Conservation (phyloP, 1,140 invertebrate species). For the Trichonephila clavipes region DNA sequence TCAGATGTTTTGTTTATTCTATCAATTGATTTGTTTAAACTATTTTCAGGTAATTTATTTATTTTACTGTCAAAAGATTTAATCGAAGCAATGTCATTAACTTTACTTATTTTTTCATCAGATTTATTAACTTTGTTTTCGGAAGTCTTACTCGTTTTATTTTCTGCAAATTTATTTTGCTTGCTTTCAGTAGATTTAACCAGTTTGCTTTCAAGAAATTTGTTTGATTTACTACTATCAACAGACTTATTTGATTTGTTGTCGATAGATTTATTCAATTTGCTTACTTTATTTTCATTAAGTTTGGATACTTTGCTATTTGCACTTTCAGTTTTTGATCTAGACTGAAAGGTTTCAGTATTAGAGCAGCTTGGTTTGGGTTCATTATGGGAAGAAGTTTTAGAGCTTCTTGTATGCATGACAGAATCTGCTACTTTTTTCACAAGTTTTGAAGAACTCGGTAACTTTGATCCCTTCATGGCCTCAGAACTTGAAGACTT, state of each 20-base stretch:
- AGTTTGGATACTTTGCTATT: not conserved
- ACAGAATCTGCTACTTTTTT: slow-evolving; percentile 30
- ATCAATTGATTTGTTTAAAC: not conserved
- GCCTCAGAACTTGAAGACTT: slow-evolving; percentile 22
- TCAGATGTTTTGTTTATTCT: not conserved
- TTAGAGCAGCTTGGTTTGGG: slow-evolving; percentile 21
- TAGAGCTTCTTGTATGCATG: slow-evolving; percentile 20
- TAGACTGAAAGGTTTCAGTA: slow-evolving; percentile 21
- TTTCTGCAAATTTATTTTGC: not conserved
- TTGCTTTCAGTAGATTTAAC: not conserved
- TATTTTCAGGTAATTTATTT: not conserved
- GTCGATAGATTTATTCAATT: not conserved
- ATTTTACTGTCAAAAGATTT: slow-evolving; percentile 3
- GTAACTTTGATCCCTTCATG: not conserved
- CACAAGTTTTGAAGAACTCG: slow-evolving; percentile 1
- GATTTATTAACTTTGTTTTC: not conserved
- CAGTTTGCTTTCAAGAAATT: not conserved
- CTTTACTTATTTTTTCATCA: not conserved
- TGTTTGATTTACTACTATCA: not conserved
- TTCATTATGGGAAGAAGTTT: slow-evolving; percentile 22
- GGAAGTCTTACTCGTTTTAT: not conserved
- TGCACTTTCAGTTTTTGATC: not conserved
- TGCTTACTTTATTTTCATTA: not conserved
- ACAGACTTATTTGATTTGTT: slow-evolving; percentile 14
- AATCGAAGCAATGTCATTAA: not conserved